Evolutionary conservation across 2,113 vertebrate species (phyloP).

Genomic region (Heteronetta atricapilla): DNA sequence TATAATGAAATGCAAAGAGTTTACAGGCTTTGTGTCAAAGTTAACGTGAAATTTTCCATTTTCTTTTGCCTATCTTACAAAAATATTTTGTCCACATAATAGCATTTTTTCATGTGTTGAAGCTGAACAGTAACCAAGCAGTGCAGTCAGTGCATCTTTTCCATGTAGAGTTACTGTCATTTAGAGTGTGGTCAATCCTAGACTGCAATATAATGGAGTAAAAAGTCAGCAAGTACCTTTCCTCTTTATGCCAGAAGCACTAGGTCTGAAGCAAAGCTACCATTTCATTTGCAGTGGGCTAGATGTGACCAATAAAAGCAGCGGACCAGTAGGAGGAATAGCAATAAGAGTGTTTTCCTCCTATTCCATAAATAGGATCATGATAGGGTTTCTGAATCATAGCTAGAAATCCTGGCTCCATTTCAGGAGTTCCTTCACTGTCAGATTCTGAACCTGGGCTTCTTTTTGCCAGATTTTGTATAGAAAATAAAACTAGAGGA

Average conservation of each 20-base stretch:
- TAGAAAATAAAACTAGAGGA: neutral
- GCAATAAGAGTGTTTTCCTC: neutral
- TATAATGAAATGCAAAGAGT: neutral
- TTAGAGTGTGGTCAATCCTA: neutral
- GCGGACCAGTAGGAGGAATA: neutral
- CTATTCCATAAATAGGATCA: slow-evolving; percentile 32
- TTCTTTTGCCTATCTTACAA: neutral
- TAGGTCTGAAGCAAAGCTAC: neutral
- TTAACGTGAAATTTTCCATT: neutral
- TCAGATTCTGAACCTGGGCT: neutral
- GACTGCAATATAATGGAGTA: neutral
- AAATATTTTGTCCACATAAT: neutral
- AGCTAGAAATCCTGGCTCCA: slow-evolving; percentile 16
- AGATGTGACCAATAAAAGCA: neutral
- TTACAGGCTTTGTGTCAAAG: neutral
- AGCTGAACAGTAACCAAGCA: neutral
- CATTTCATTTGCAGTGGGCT: neutral
- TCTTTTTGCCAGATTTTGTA: neutral
- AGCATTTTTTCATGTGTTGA: neutral
- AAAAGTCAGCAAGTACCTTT: neutral
- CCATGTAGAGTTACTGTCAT: neutral
- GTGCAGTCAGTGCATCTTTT: neutral
- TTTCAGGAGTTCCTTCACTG: slow-evolving; percentile 9
- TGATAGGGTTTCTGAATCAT: slow-evolving; percentile 30
- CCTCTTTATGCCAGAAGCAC: neutral